Conservation (phyloP, 2,113 vertebrate species). For the Ondatra zibethicus region DNA sequence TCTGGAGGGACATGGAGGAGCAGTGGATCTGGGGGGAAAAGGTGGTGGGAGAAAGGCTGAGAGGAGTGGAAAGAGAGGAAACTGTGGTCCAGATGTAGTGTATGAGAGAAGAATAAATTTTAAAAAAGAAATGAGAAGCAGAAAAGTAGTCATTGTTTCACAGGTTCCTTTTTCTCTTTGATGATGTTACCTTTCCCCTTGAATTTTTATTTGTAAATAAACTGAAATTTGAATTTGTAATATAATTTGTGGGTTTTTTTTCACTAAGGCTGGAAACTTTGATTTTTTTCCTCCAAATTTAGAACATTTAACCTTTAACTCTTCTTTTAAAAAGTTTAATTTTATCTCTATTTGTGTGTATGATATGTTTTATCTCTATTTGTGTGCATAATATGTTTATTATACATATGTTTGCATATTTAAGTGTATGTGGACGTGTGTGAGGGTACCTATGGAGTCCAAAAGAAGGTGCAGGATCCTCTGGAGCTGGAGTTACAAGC, state of each 20-base stretch:
- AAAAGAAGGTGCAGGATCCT: background rate
- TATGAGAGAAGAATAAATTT: background rate
- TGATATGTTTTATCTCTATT: background rate
- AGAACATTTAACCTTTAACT: background rate
- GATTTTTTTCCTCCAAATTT: background rate
- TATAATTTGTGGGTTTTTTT: background rate
- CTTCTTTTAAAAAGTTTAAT: background rate
- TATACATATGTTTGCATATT: background rate
- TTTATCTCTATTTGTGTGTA: background rate
- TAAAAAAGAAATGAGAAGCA: background rate
- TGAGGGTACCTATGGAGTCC: background rate
- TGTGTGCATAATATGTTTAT: background rate
- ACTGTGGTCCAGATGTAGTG: background rate
- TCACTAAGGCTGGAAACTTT: background rate
- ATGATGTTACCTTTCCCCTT: background rate
- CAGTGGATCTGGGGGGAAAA: background rate
- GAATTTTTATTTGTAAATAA: background rate
- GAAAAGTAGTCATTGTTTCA: background rate
- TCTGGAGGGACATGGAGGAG: background rate
- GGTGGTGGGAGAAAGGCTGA: rapidly evolving
- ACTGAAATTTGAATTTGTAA: background rate
- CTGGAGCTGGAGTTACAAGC: background rate
- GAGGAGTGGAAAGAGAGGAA: background rate
- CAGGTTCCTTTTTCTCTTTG: background rate
- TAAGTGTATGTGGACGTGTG: no score